Evolutionary conservation across 2,888 invertebrate species (phyloP).

Genomic region (Eretmocerus hayati): DNA sequence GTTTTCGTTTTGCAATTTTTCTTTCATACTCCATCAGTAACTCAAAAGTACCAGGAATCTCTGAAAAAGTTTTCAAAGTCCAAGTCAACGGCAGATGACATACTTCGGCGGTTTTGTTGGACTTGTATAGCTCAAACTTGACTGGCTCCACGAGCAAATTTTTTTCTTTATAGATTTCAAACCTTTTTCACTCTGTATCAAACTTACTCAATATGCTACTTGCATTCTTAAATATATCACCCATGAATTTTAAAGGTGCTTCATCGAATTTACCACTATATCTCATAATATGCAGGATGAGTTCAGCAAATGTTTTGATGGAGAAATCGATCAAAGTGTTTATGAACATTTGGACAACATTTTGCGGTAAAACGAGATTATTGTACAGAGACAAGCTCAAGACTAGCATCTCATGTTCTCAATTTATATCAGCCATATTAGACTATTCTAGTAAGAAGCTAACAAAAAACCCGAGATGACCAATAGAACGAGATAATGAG

Average conservation of each 20-base stretch:
- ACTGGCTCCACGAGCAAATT: slow-evolving; percentile 2
- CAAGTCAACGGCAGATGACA: slow-evolving; percentile 1
- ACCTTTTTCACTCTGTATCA: slow-evolving; percentile 6
- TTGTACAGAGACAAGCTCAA: neutral
- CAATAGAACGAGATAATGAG: neutral
- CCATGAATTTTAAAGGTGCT: neutral
- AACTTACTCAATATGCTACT: slow-evolving; percentile 1
- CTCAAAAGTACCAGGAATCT: neutral
- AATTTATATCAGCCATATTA: neutral
- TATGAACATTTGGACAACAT: neutral
- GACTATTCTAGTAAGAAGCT: neutral
- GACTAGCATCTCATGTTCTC: neutral
- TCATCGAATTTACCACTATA: neutral
- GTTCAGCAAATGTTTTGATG: neutral
- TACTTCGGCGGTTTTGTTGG: neutral
- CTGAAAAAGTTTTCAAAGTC: neutral
- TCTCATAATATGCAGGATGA: neutral
- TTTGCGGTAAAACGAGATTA: neutral
- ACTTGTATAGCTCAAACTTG: neutral
- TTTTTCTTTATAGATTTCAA: slow-evolving; percentile 3
- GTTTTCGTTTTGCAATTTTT: neutral
- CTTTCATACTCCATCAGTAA: neutral
- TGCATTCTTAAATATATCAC: neutral
- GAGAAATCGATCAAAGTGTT: neutral
- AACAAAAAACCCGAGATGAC: neutral